Evolutionary conservation across 1,140 invertebrate genomes (phyloP), one percentile per base, ranked within the genome.

Genomic region (Euglossa dilemma): DNA sequence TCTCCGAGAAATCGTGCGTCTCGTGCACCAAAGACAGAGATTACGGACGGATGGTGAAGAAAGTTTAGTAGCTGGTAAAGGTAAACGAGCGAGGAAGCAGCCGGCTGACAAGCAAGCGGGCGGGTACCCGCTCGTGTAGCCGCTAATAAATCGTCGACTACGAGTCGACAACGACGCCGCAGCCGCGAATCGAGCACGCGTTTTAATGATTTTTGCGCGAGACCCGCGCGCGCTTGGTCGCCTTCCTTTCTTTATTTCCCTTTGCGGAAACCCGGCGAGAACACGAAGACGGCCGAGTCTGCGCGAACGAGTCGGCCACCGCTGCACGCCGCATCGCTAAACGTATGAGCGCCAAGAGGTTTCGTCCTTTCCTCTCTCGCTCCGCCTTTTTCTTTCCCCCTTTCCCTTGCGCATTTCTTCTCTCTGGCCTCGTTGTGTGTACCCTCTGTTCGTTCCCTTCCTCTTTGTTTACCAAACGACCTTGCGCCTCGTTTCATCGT

Each of bases 171-270:
- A 83, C 86, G 76, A 83, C 77, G 87, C 84, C 81, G 80, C 88
- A 74, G 83, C 72, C 79, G 83, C 85, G 73, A 85, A 90, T 84
- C 85, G 70, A 78, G 83, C 87, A 83, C 85, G 83, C 85, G 90
- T 91, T 91, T 91, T 91, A 91, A 91, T 90, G 90, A 91, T 91
- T 91, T 91, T 91, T 91, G 87, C 87, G 81, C 74, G 85, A 82
- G 75, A 72, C 80, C 69, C 83, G 78, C 86, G 78, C 80, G 84
- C 90, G 83, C 76, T 86, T 88, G 59, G 77, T 70, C 78, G 84
- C 87, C 87, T 90, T 84, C 84, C 88, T 91, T 91, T 89, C 86
- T 87, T 90, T 86, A 85, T 91, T 90, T 88, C 83, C 77, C 85
- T 89, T 86, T 70, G 70, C 25, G 76, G 67, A 86, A 90, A 80